Conservation (phyloP, 2,888 invertebrate species). For the Tolmerus cingulatus region DNA sequence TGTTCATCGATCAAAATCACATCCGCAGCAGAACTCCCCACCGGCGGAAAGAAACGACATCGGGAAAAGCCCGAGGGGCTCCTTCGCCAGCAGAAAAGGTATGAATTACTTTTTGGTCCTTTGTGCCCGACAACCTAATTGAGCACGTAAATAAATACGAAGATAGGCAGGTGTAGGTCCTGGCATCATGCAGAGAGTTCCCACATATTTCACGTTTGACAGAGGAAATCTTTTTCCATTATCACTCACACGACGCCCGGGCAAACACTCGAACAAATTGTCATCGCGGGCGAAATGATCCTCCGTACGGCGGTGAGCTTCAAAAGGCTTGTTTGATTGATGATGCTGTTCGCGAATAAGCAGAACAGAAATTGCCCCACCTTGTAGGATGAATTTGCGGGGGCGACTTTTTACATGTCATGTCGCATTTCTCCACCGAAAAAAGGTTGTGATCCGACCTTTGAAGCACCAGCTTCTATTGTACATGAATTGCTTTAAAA, state of each 20-base stretch:
- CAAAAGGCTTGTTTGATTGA: conserved; percentile 12
- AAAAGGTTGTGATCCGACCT: background rate
- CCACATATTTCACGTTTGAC: conserved; percentile 22
- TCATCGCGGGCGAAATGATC: background rate
- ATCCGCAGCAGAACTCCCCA: conserved; percentile 53
- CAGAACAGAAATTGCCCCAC: background rate
- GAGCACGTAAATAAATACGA: conserved; percentile 17
- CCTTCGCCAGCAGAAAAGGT: conserved; percentile 23
- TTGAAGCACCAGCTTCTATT: background rate
- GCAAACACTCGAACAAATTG: conserved; percentile 12
- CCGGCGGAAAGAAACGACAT: conserved; percentile 20
- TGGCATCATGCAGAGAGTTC: background rate
- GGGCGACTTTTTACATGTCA: background rate
- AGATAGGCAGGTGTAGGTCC: background rate
- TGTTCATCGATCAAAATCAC: conserved; percentile 58
- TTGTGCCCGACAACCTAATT: conserved; percentile 11
- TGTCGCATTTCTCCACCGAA: background rate
- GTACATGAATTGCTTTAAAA: background rate
- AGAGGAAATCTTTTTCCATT: conserved; percentile 28
- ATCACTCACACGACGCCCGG: background rate
- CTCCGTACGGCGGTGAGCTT: background rate
- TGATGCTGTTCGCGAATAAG: background rate
- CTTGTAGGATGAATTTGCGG: background rate
- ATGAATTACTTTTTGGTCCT: conserved; percentile 26
- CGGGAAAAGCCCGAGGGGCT: conserved; percentile 8